Evolutionary conservation across 2,113 vertebrate genomes (phyloP).

Genomic region (Piprites chloris): DNA sequence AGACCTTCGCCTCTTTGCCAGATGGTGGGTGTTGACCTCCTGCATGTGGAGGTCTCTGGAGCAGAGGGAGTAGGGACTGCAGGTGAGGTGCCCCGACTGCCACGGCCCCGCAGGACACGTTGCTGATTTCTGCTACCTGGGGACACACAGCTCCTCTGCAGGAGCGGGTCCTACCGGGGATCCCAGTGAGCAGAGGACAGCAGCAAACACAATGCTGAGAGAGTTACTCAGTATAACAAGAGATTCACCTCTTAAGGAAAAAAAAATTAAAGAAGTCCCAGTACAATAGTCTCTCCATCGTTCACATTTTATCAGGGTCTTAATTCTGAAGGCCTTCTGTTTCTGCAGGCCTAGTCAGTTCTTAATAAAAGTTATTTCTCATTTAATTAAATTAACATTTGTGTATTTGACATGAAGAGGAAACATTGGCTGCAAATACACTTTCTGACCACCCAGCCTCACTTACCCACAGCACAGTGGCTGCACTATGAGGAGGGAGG

Average conservation of each 20-base stretch:
- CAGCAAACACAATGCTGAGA: neutral
- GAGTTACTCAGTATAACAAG: neutral
- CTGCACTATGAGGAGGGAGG: neutral
- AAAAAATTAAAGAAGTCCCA: neutral
- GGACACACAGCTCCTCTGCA: neutral
- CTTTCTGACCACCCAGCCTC: neutral
- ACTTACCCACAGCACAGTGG: neutral
- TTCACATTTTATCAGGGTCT: neutral
- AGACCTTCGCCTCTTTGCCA: neutral
- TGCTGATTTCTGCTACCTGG: neutral
- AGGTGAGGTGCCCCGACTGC: neutral
- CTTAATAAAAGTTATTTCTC: neutral
- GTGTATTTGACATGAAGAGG: neutral
- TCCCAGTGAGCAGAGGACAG: neutral
- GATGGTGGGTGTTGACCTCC: neutral
- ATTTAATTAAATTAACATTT: neutral
- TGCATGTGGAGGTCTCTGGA: neutral
- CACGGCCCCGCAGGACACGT: fast-evolving
- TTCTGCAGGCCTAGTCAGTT: neutral
- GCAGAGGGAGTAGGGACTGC: neutral
- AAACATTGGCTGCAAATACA: neutral
- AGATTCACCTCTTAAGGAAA: neutral
- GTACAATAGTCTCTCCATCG: neutral
- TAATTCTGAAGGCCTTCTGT: neutral
- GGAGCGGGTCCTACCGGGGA: neutral